These are phyloP conservation scores for Sebastes paucispinis DNA, from an alignment of 2,797 vertebrate species.

Conservation along the genomic window DNA sequence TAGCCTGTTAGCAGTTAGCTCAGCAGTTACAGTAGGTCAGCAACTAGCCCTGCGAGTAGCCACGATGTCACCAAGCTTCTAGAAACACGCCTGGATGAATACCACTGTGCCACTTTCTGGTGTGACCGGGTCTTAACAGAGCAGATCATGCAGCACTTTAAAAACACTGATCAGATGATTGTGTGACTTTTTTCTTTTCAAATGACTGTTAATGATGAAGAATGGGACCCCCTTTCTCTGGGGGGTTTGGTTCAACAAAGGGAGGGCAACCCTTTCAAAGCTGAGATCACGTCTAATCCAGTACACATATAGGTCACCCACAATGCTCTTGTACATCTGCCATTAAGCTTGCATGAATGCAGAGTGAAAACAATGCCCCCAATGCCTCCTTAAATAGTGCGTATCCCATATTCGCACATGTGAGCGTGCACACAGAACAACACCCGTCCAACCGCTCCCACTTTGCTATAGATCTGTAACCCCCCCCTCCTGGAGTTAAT, in stretches of 20 bases:
- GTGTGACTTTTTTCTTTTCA: not conserved
- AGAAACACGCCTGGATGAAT: not conserved
- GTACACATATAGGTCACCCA: slow-evolving; percentile 71
- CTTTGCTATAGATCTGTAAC: slow-evolving; percentile 29
- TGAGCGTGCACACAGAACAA: slow-evolving; percentile 1
- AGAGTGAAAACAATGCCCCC: slow-evolving; percentile 61
- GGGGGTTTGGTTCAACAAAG: slow-evolving; percentile 44
- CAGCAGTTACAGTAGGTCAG: not conserved
- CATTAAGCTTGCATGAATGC: slow-evolving; percentile 60
- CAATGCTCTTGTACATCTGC: slow-evolving; percentile 67
- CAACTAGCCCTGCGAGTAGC: not conserved
- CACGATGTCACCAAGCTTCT: not conserved
- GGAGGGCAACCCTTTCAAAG: slow-evolving; percentile 36
- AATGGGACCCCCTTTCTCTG: not conserved
- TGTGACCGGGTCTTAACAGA: not conserved
- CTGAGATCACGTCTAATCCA: slow-evolving; percentile 56
- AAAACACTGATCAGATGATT: not conserved
- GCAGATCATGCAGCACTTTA: not conserved
- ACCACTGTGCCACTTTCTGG: not conserved
- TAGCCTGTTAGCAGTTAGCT: not conserved
- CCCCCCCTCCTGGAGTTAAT: slow-evolving; percentile 28
- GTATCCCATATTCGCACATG: slow-evolving; percentile 33
- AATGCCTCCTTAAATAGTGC: slow-evolving; percentile 39
- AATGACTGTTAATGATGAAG: slow-evolving; percentile 24
- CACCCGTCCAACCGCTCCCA: slow-evolving; percentile 9